These are phyloP conservation scores for Galemys pyrenaicus DNA, from an alignment of 2,113 vertebrate genomes.

Conservation along the genomic window DNA sequence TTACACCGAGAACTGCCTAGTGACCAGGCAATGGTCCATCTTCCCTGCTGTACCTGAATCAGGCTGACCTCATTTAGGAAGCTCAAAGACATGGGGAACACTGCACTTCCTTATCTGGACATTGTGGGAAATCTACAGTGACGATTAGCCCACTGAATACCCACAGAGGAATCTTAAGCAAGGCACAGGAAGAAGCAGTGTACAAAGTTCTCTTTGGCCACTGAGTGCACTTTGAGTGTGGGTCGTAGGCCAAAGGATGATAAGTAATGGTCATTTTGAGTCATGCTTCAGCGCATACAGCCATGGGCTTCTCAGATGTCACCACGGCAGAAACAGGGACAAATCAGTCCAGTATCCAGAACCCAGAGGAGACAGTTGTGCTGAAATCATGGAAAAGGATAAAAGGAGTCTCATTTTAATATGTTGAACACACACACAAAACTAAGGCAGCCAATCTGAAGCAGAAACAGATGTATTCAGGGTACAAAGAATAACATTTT, in stretches of 20 bases:
- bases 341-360: slow-evolving; percentile 40
- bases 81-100: neutral
- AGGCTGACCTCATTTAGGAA: neutral
- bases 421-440: slow-evolving; percentile 60
- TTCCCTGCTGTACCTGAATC: neutral
- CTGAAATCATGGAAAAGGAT: slow-evolving; percentile 45
- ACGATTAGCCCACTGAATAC: neutral
- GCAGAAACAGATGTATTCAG: slow-evolving; percentile 61
- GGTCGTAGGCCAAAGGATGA: neutral
- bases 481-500: slow-evolving; percentile 70
- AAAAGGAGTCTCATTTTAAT: slow-evolving; percentile 64
- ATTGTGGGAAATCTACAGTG: neutral
- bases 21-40: neutral
- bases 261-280: neutral
- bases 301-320: neutral
- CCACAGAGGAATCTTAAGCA: neutral
- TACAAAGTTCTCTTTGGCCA: neutral
- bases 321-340: neutral
- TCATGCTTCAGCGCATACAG: accelerated
- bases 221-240: neutral
- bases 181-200: neutral
- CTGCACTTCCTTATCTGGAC: neutral
- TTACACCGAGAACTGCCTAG: neutral
- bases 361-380: slow-evolving; percentile 27
- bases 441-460: slow-evolving; percentile 64